Evolutionary conservation across 2,888 invertebrate species (phyloP).

Genomic region (Nemotelus nigrinus): DNA sequence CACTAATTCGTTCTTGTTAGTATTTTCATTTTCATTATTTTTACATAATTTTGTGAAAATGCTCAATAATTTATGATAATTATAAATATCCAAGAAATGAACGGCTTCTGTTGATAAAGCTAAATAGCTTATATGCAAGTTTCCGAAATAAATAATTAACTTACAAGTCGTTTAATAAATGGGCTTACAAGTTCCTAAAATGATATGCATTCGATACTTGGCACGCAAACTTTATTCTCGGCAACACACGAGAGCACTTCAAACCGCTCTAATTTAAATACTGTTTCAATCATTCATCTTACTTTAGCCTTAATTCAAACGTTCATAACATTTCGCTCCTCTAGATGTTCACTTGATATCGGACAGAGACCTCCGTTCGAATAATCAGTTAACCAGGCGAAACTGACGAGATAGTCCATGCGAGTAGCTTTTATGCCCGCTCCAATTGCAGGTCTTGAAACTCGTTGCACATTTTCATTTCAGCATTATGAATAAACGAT

Average conservation of each 20-base stretch:
- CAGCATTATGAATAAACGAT: slow-evolving; percentile 12
- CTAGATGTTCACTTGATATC: slow-evolving; percentile 7
- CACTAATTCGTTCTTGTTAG: too few species aligned
- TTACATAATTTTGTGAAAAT: too few species aligned
- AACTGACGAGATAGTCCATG: background rate
- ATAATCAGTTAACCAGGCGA: background rate
- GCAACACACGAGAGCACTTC: background rate
- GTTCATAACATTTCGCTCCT: slow-evolving; percentile 41
- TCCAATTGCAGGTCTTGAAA: slow-evolving; percentile 11
- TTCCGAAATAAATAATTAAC: too few species aligned
- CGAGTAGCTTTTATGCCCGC: slow-evolving; percentile 13
- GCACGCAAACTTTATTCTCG: too few species aligned
- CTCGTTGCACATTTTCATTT: slow-evolving; percentile 22
- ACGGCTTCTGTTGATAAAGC: too few species aligned
- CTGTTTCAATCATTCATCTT: slow-evolving; percentile 41
- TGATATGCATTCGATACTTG: too few species aligned
- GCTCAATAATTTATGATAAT: too few species aligned
- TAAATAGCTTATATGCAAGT: too few species aligned
- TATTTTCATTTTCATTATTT: too few species aligned
- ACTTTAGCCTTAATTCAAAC: slow-evolving; percentile 34
- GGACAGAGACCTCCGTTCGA: background rate
- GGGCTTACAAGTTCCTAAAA: too few species aligned
- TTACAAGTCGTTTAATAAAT: too few species aligned
- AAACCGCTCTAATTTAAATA: slow-evolving; percentile 11
- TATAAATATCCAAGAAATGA: too few species aligned